phyloP scores from a whole-genome alignment of 2,113 vertebrate genomes.

The Setophaga coronata region DNA sequence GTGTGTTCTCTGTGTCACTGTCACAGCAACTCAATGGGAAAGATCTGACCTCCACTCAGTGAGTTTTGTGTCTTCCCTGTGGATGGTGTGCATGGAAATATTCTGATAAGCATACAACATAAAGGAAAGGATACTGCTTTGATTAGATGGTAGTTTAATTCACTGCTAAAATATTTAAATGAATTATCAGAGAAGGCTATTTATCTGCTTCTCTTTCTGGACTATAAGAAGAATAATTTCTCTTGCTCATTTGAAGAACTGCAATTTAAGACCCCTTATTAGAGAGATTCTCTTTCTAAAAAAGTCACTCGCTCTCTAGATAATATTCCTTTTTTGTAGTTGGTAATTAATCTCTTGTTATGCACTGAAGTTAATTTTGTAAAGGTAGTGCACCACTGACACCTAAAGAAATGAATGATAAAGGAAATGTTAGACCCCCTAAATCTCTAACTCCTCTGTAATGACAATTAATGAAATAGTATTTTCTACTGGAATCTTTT shows the following conservation, averaged over 20 bases:
- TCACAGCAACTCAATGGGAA: background rate
- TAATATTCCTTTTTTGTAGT: background rate
- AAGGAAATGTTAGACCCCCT: conserved; percentile 32
- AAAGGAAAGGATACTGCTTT: background rate
- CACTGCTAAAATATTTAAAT: background rate
- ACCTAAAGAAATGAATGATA: conserved; percentile 58
- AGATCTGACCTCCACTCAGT: accelerated
- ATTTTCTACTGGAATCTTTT: conserved; percentile 33
- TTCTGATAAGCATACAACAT: background rate
- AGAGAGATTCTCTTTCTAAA: conserved; percentile 13
- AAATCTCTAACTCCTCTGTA: conserved; percentile 54
- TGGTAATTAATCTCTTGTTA: conserved; percentile 22
- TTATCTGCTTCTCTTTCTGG: background rate
- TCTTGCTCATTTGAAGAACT: background rate
- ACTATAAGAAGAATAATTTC: background rate
- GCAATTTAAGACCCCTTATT: background rate
- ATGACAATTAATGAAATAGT: conserved; percentile 55
- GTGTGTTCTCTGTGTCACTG: background rate
- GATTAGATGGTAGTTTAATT: background rate
- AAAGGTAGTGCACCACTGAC: conserved; percentile 42
- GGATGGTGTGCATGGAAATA: background rate
- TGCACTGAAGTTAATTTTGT: conserved; percentile 48
- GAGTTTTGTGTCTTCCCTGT: background rate
- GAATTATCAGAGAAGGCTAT: background rate
- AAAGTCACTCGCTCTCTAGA: background rate